Percentiles rank a stretch among this genome's conserved stretches.
phyloP scores from a whole-genome alignment of 2,113 vertebrate species.

The Cyphomyrus plagiostoma region DNA sequence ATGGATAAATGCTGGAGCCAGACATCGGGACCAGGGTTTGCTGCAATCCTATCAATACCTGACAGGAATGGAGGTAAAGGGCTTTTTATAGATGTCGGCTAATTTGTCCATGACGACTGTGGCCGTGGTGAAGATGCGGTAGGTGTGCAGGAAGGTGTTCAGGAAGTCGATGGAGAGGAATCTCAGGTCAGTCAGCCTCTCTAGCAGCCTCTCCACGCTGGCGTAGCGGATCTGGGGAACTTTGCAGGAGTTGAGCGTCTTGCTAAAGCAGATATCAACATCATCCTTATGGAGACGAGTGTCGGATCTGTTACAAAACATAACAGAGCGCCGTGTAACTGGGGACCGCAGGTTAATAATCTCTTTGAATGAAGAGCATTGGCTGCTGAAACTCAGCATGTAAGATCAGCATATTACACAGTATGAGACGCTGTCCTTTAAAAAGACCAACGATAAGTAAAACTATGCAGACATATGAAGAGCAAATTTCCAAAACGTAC shows the following conservation, averaged over 20 bases:
- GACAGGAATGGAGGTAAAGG: constrained; percentile 91
- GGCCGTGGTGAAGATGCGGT: constrained; percentile 90
- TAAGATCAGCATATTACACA: background rate
- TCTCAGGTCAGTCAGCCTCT: constrained; percentile 88
- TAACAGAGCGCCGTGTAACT: background rate
- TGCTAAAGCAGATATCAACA: constrained; percentile 98
- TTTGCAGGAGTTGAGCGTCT: constrained; percentile 98
- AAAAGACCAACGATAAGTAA: background rate
- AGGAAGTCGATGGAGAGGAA: constrained; percentile 99
- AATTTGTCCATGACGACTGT: constrained; percentile 88
- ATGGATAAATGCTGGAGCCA: background rate
- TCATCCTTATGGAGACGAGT: constrained; percentile 93
- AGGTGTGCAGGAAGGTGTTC: constrained; percentile 97
- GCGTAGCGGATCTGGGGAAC: constrained; percentile 97
- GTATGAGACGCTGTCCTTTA: background rate
- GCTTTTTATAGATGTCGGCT: constrained; percentile 90
- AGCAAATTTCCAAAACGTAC: background rate
- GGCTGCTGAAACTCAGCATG: background rate
- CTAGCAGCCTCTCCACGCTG: constrained; percentile 88
- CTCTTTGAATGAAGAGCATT: background rate
- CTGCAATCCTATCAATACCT: constrained; percentile 55
- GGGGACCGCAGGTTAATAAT: background rate
- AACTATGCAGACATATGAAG: background rate
- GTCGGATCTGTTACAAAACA: constrained; percentile 72
- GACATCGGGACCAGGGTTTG: background rate